Conservation (phyloP, 2,113 vertebrate species). For the Gymnocephalus cernua region DNA sequence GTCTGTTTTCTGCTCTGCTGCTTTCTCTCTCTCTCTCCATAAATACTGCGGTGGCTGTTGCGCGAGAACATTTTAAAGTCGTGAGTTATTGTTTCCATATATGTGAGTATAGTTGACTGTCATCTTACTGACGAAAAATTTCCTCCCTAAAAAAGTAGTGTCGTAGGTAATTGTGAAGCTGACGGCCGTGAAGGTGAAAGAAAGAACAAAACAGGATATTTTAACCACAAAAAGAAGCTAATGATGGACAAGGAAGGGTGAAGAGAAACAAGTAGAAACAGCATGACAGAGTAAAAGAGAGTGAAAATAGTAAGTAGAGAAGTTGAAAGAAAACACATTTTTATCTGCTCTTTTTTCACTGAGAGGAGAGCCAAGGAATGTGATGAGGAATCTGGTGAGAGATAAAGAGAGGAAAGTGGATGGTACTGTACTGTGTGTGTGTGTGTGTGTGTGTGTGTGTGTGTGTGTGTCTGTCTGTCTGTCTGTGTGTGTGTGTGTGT, state of each 20-base stretch:
- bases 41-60: background rate
- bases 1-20: conserved; percentile 22
- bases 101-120: background rate
- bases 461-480: conserved; percentile 32
- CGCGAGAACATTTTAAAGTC: background rate
- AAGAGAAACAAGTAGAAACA: conserved; percentile 31
- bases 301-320: conserved; percentile 6
- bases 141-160: background rate
- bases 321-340: conserved; percentile 56
- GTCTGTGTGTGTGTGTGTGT: conserved; percentile 43
- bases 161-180: background rate
- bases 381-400: conserved; percentile 69
- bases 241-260: background rate
- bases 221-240: background rate
- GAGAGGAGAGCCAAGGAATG: conserved; percentile 72
- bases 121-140: background rate
- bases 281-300: conserved; percentile 19
- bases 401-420: conserved; percentile 72
- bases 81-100: conserved; percentile 10
- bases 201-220: background rate
- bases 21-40: conserved; percentile 6
- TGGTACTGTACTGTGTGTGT: conserved; percentile 61
- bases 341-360: conserved; percentile 48
- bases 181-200: background rate
- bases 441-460: conserved; percentile 45